phyloP scores from a whole-genome alignment of 2,888 invertebrate species.

The Biston stratarius region DNA sequence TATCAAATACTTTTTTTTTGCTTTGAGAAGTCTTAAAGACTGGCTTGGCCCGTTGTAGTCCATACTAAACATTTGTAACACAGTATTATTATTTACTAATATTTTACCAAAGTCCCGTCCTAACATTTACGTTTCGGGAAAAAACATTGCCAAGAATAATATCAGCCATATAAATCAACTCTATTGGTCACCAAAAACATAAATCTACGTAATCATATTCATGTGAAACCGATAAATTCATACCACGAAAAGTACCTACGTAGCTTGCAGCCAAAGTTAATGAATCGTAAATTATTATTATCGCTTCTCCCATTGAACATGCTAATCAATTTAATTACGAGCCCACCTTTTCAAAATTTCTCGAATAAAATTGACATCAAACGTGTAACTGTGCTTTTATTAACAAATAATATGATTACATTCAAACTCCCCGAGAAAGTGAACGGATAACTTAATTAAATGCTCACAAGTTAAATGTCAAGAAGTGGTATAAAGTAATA shows the following conservation, averaged over 20 bases:
- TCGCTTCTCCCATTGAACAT: conserved; percentile 58
- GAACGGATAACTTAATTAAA: conserved; percentile 29
- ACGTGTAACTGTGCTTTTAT: conserved; percentile 51
- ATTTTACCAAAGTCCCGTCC: no score
- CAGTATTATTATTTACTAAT: no score
- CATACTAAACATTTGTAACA: no score
- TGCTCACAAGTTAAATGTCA: conserved; percentile 17
- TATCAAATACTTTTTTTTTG: no score
- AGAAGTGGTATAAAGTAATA: neutral
- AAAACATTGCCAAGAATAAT: neutral
- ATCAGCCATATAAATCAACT: conserved; percentile 14
- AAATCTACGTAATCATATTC: conserved; percentile 28
- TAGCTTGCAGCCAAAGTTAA: conserved; percentile 57
- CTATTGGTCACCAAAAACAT: conserved; percentile 18
- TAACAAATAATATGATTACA: conserved; percentile 37
- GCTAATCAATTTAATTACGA: conserved; percentile 65
- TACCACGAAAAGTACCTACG: conserved; percentile 47
- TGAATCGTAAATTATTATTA: conserved; percentile 64
- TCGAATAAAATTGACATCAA: conserved; percentile 54
- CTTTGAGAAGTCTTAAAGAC: no score
- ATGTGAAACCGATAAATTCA: conserved; percentile 36
- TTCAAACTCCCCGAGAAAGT: conserved; percentile 29
- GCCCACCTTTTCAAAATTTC: conserved; percentile 56
- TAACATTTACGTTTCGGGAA: no score
- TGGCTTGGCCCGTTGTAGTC: no score